phyloP scores from a whole-genome alignment of 1,140 invertebrate species.

The Pogonus chalceus region DNA sequence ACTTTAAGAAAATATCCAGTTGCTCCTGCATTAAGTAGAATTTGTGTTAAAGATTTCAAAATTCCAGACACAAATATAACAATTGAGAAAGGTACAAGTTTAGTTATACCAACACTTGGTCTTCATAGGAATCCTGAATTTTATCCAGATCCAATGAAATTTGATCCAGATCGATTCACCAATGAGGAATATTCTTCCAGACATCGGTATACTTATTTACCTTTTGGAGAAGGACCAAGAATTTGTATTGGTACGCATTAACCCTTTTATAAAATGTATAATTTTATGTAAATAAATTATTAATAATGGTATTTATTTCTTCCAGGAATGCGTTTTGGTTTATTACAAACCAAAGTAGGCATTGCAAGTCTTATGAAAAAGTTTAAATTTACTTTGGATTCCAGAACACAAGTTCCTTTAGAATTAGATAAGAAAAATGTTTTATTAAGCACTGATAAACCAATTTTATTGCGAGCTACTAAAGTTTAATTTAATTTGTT shows the following conservation, averaged over 20 bases:
- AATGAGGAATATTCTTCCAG: conserved; percentile 37
- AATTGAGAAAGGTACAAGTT: conserved; percentile 40
- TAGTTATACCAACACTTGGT: conserved; percentile 45
- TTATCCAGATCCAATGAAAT: conserved; percentile 52
- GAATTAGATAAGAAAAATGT: conserved; percentile 4
- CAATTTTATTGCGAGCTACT: too few species aligned
- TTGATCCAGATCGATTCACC: conserved; percentile 52
- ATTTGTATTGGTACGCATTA: conserved; percentile 40
- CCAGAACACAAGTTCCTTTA: conserved; percentile 9
- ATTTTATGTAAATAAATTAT: background rate
- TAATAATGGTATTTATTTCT: conserved; percentile 1
- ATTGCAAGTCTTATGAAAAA: conserved; percentile 31
- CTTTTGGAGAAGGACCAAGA: conserved; percentile 45
- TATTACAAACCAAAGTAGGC: conserved; percentile 36
- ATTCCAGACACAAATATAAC: conserved; percentile 36
- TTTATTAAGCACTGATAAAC: too few species aligned
- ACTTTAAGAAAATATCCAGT: conserved; percentile 41
- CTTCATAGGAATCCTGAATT: conserved; percentile 48
- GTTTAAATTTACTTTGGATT: conserved; percentile 23
- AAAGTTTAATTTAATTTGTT: too few species aligned
- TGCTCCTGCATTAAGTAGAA: conserved; percentile 33
- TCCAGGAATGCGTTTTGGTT: conserved; percentile 36
- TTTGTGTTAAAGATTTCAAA: conserved; percentile 36
- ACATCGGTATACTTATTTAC: conserved; percentile 38
- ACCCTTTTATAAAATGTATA: too few species aligned